Evolutionary conservation across 1,140 invertebrate genomes (phyloP), one percentile per base, ranked within the genome.

Genomic region (Euwallacea similis): DNA sequence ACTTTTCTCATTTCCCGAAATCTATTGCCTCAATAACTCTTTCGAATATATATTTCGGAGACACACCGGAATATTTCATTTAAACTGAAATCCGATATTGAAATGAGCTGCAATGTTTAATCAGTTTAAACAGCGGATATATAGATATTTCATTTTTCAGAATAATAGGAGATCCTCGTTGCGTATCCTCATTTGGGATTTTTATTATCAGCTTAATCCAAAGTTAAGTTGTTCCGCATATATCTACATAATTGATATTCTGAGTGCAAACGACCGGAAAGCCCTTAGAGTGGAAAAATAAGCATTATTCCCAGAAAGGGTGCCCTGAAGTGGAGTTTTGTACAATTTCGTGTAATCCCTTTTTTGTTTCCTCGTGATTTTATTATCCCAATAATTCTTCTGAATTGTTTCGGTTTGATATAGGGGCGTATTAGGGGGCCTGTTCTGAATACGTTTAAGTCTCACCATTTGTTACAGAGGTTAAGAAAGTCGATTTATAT

Each of bases 1-100:
- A 63, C 65, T 72, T 67, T 66, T 72, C 56, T 63, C 70, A 64
- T 71, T 59, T 71, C 69, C 56, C 11, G 46, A 44, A 66, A 56
- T 66, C 64, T 66, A 66, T 66, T 66, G 54, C 64, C 11, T 43
- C 42, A 13, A 66, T 66, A 66, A 66, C 42, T 66, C 42, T 66
- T 58, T 58, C 41, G 21, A 54, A 53, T 9, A 13, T 56, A 43
- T 66, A 44, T 65, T 58, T 66, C 42, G 11, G 50, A 21, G 44
- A 65, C 63, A 65, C 61, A 47, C 15, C 44, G 7, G 43, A 46
- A 33, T 63, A 61, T 61, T 61, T 7, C 21, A 61, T n/a, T n/a
- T n/a, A 61, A 61, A 11, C 7, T 15, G 16, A 56, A 56, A 56
- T n/a, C 8, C 11, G 6, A 13, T 11, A 50, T 15, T 16, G 1